phyloP scores from a whole-genome alignment of 1,140 invertebrate species.

The Dryas iulia region DNA sequence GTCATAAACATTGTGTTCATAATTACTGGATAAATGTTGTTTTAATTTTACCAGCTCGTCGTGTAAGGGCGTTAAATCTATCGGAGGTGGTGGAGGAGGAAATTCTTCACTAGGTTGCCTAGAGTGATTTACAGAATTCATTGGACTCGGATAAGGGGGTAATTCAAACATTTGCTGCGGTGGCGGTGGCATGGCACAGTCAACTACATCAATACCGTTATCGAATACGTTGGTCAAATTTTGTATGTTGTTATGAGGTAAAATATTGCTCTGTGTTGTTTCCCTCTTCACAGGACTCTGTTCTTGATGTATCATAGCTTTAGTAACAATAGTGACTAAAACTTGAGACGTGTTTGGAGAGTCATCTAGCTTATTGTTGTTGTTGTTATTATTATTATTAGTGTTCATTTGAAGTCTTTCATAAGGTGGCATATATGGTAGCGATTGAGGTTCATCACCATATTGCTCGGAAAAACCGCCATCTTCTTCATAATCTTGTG shows the following conservation, averaged over 20 bases:
- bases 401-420: slow-evolving; percentile 57
- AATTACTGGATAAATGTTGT: slow-evolving; percentile 34
- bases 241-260: slow-evolving; percentile 63
- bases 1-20: slow-evolving; percentile 37
- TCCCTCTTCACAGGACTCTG: slow-evolving; percentile 84
- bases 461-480: slow-evolving; percentile 77
- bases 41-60: slow-evolving; percentile 80
- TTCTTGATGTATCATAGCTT: slow-evolving; percentile 90
- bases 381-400: slow-evolving; percentile 52
- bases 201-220: slow-evolving; percentile 82
- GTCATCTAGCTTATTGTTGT: slow-evolving; percentile 52
- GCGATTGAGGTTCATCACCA: slow-evolving; percentile 83
- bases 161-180: slow-evolving; percentile 80
- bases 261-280: slow-evolving; percentile 43
- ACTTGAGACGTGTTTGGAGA: slow-evolving; percentile 62
- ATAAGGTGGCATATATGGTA: slow-evolving; percentile 83
- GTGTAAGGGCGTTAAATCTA: slow-evolving; percentile 83
- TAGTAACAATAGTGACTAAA: slow-evolving; percentile 85
- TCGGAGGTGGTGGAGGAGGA: slow-evolving; percentile 90
- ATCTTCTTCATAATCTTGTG: slow-evolving; percentile 68
- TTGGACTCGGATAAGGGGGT: slow-evolving; percentile 89
- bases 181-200: slow-evolving; percentile 71
- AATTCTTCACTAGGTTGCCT: slow-evolving; percentile 93
- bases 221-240: slow-evolving; percentile 70
- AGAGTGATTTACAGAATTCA: slow-evolving; percentile 88